These are phyloP conservation scores for Macroglossus sobrinus DNA, from an alignment of 2,113 vertebrate genomes.

Conservation along the genomic window DNA sequence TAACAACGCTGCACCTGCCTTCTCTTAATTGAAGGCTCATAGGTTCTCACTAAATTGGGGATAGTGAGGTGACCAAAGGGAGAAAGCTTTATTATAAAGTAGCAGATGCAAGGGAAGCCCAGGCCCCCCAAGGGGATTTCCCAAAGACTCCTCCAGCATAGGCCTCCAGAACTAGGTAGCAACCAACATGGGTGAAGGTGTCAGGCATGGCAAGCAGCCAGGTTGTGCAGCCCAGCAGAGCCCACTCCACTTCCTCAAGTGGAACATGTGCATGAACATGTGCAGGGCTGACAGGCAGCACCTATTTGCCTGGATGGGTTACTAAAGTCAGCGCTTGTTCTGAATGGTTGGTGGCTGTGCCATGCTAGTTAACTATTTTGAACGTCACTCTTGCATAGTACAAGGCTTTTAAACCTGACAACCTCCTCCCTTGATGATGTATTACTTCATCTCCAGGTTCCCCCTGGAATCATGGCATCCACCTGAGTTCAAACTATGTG, in stretches of 20 bases:
- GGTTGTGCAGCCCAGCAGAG: background rate
- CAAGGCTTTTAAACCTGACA: background rate
- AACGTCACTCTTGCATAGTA: background rate
- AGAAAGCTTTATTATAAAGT: background rate
- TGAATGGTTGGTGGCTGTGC: background rate
- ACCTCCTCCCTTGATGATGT: background rate
- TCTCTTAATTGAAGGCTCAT: background rate
- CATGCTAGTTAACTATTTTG: background rate
- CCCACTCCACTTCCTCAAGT: no score
- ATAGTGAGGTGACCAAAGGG: background rate
- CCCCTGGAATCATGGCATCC: background rate
- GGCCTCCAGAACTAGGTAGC: background rate
- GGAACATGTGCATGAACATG: rapidly evolving
- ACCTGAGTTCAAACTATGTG: background rate
- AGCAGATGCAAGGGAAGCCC: background rate
- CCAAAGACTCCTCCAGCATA: background rate
- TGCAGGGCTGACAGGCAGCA: background rate
- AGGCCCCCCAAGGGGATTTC: background rate
- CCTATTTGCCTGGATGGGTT: background rate
- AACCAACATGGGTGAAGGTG: background rate
- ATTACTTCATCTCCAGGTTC: background rate
- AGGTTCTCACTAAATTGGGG: background rate
- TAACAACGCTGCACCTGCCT: background rate
- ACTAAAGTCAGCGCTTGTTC: background rate
- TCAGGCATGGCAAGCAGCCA: background rate